Evolutionary conservation across 2,888 invertebrate genomes (phyloP).

Genomic region (Drosophila neotestacea): DNA sequence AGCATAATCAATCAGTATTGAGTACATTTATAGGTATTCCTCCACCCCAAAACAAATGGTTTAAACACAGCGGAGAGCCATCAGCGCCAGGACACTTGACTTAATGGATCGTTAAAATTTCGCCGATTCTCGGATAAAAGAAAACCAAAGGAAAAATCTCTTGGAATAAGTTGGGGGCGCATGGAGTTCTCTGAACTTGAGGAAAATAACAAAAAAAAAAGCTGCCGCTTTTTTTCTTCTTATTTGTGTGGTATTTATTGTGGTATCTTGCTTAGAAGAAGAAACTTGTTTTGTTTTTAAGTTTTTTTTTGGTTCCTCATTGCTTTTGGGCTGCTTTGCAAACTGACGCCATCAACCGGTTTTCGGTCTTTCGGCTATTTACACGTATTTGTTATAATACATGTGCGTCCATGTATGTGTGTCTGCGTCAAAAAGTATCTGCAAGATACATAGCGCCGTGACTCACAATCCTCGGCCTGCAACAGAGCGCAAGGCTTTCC

Average conservation of each 20-base stretch:
- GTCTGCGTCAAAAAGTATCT: constrained; percentile 46
- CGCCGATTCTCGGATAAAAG: constrained; percentile 27
- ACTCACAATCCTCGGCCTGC: constrained; percentile 50
- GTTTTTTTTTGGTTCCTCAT: constrained; percentile 35
- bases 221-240: not conserved
- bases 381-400: constrained; percentile 30
- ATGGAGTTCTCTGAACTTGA: constrained; percentile 48
- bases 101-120: constrained; percentile 54
- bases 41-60: not conserved
- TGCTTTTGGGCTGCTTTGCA: constrained; percentile 43
- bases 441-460: constrained; percentile 46
- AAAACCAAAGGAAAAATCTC: constrained; percentile 1
- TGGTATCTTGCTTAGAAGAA: constrained; percentile 32
- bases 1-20: constrained; percentile 67
- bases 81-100: constrained; percentile 62
- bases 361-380: constrained; percentile 59
- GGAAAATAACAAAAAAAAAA: constrained; percentile 28
- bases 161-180: not conserved
- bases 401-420: constrained; percentile 20
- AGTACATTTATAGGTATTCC: constrained; percentile 51
- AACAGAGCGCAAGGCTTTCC: constrained; percentile 52
- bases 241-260: constrained; percentile 13
- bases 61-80: constrained; percentile 37
- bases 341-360: constrained; percentile 82
- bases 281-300: constrained; percentile 55